Evolutionary conservation across 2,113 vertebrate species (phyloP).

Genomic region (Lepus americanus): DNA sequence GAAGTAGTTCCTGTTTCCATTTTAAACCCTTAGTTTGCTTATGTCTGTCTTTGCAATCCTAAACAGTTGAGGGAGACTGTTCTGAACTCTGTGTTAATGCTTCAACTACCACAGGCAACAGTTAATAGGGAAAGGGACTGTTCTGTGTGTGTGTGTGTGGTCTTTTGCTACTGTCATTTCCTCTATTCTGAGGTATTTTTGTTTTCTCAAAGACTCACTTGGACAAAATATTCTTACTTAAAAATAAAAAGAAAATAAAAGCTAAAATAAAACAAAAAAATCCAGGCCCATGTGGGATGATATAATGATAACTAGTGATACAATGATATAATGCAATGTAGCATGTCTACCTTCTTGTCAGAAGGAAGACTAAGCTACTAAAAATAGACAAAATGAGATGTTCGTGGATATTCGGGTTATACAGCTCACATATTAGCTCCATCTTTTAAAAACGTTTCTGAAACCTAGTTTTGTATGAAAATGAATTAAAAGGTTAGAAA

Average conservation of each 20-base stretch:
- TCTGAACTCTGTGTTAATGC: background rate
- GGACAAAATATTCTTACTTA: background rate
- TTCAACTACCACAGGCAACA: background rate
- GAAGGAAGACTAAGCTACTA: constrained; percentile 22
- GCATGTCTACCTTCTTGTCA: background rate
- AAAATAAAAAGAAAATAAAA: background rate
- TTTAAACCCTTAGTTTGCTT: constrained; percentile 19
- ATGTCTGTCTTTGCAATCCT: background rate
- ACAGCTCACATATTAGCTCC: background rate
- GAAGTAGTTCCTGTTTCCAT: background rate
- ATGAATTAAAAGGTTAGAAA: constrained; percentile 29
- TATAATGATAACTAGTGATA: background rate
- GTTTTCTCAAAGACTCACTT: background rate
- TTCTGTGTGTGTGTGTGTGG: background rate
- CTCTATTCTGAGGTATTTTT: constrained; percentile 50
- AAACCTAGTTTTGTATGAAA: constrained; percentile 32
- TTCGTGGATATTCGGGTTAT: background rate
- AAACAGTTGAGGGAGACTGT: background rate
- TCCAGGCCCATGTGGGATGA: background rate
- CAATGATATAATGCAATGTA: background rate
- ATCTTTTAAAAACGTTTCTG: background rate
- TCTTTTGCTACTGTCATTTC: background rate
- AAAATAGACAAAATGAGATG: background rate
- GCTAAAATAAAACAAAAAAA: background rate
- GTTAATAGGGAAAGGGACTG: background rate